Percentiles rank a stretch among this genome's conserved stretches.
Conservation (phyloP, 1,140 invertebrate genomes). For the Drosophila repletoides region DNA sequence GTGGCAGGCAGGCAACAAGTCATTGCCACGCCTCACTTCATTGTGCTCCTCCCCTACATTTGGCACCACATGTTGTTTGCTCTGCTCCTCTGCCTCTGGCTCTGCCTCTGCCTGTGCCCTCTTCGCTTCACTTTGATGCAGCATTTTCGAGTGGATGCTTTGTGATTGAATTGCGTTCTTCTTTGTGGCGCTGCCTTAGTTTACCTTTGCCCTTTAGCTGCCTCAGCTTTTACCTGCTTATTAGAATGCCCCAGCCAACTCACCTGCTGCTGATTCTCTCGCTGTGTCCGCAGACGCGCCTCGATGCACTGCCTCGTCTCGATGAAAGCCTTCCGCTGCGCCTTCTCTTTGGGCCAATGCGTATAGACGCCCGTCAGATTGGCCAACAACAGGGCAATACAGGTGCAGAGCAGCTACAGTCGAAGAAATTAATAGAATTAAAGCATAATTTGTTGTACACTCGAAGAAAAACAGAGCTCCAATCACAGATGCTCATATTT, state of each 20-base stretch:
- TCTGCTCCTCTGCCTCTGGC: neutral
- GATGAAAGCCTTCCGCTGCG: constrained; percentile 95
- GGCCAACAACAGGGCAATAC: constrained; percentile 88
- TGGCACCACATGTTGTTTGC: neutral
- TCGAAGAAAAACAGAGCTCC: no score
- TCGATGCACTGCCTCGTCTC: constrained; percentile 97
- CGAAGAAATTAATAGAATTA: constrained; percentile 53
- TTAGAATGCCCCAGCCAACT: constrained; percentile 35
- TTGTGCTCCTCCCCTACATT: neutral
- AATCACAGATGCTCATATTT: no score
- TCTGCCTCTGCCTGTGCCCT: neutral
- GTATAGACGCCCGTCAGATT: constrained; percentile 96
- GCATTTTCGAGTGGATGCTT: no score
- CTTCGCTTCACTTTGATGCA: constrained; percentile 15
- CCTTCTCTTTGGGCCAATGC: constrained; percentile 94
- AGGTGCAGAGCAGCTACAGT: constrained; percentile 86
- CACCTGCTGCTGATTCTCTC: constrained; percentile 98
- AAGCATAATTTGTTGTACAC: constrained; percentile 54
- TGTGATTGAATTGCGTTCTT: neutral
- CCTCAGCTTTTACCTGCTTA: neutral
- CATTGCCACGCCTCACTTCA: constrained; percentile 13
- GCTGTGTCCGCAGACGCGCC: constrained; percentile 93
- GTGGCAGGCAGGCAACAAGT: constrained; percentile 32
- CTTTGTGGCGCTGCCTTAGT: no score
- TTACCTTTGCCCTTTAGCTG: no score